Base-by-base conservation (phyloP, 2,113 vertebrate species). In the Cheilinus undulatus region DNA sequence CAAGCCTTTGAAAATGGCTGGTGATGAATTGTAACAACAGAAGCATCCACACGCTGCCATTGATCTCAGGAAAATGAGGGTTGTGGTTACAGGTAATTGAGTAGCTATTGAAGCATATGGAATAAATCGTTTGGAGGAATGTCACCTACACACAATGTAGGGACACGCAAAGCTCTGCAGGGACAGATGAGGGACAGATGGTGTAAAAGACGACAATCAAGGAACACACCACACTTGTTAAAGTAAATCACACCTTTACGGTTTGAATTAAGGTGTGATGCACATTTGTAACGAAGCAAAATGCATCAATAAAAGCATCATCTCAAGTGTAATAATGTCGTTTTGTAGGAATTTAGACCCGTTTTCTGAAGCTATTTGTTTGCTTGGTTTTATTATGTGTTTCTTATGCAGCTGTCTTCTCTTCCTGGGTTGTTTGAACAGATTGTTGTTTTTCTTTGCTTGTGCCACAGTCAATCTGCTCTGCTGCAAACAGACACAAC, bases 51-150 rank as follows among this genome's bases (percentile, higher is more conserved):
- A 42, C 49, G 7, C 56, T 3, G 58, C 24, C 63, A 58, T 64
- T 72, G 74, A 79, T 73, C 73, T 32, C 30, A 49, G 71, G 66
- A 62, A 77, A 80, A 77, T 48, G 50, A 81, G 59, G 38, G 38
- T 9, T 49, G 60, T 30, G 51, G 73, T 70, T 64, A 38, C 69
- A 86, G 81, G 80, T 83, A 72, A 88, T 84, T 78, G 73, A 52
- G 69, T n/a, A 15, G 70, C 77, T 73, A 50, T 30, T 68, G 73
- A 61, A 73, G 73, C 68, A 32, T 45, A 48, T 50, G 68, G 64
- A 78, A 34, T 22, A 59, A 2, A 76, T 70, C 3, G 13, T 66
- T 77, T 17, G 19, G 24, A 34, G 72, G 56, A 58, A 54, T 61
- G 79, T 32, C 43, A 26, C 7, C 30, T 28, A 38, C 1, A 65